Conservation (phyloP, 2,113 vertebrate genomes). For the Dissostichus mawsoni region DNA sequence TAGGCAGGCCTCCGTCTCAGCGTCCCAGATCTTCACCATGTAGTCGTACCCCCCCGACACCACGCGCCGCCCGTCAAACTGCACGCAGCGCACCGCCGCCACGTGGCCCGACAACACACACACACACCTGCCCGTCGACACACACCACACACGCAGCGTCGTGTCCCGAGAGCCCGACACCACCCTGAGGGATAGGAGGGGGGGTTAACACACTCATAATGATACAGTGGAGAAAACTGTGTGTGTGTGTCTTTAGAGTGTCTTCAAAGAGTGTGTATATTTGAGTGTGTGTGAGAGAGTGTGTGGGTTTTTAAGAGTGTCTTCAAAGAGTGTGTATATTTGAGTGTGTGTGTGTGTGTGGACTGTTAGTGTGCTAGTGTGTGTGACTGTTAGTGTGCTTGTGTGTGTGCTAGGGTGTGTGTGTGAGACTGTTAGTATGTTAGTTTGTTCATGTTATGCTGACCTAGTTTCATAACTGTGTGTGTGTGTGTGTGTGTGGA, state of each 20-base stretch:
- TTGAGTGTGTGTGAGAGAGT: not conserved
- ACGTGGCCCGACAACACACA: slow-evolving; percentile 99
- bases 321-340: too few species aligned
- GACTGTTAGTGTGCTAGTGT: too few species aligned
- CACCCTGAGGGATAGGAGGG: slow-evolving; percentile 84
- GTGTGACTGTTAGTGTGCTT: not conserved
- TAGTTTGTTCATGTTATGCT: not conserved
- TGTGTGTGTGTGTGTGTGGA: too few species aligned
- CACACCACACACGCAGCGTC: slow-evolving; percentile 98
- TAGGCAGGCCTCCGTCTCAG: slow-evolving; percentile 98
- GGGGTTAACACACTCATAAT: not conserved
- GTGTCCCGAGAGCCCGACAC: slow-evolving; percentile 98
- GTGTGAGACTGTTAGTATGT: not conserved
- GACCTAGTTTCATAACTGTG: too few species aligned
- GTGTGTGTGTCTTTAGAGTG: not conserved
- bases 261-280: not conserved
- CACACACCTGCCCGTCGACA: slow-evolving; percentile 98
- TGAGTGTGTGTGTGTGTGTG: not conserved
- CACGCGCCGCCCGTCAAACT: slow-evolving; percentile 97
- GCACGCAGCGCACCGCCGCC: slow-evolving; percentile 98
- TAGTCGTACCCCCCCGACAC: slow-evolving; percentile 99
- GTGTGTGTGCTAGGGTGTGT: not conserved
- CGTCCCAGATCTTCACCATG: slow-evolving; percentile 99
- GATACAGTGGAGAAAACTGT: not conserved
- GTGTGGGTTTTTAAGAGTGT: too few species aligned